Conservation (phyloP, 2,888 invertebrate species). For the Acleris emargana region DNA sequence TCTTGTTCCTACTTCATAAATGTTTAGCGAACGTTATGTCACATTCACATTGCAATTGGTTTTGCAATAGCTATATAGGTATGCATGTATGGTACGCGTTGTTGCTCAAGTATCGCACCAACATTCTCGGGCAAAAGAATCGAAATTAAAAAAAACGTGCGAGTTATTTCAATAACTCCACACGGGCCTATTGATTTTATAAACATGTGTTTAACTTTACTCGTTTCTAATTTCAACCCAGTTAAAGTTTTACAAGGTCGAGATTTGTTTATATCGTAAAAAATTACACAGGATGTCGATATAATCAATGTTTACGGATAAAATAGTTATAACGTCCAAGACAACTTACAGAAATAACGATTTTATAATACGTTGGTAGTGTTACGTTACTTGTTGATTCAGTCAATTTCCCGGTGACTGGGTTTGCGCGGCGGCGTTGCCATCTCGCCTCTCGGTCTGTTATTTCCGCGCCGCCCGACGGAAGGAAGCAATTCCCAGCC, state of each 20-base stretch:
- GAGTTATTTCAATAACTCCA: conserved; percentile 19
- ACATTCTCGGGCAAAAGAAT: conserved; percentile 23
- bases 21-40: conserved; percentile 33
- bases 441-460: conserved; percentile 67
- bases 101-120: conserved; percentile 30
- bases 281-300: conserved; percentile 22
- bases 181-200: conserved; percentile 12
- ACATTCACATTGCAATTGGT: conserved; percentile 29
- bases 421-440: conserved; percentile 57
- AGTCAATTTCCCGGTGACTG: conserved; percentile 71
- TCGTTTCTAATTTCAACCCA: conserved; percentile 2
- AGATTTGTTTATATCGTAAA: conserved; percentile 25
- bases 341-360: neutral
- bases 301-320: conserved; percentile 18
- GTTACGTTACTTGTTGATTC: conserved; percentile 70
- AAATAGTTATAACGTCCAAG: conserved; percentile 1
- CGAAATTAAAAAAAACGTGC: conserved; percentile 25
- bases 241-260: conserved; percentile 24
- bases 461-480: conserved; percentile 71
- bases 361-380: too few species aligned
- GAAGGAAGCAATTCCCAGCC: conserved; percentile 79
- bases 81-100: conserved; percentile 1
- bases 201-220: conserved; percentile 5
- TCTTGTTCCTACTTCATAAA: conserved; percentile 28
- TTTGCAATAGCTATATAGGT: conserved; percentile 20